Evolutionary conservation across 2,113 vertebrate genomes (phyloP), one percentile per base, ranked within the genome.

Genomic region (Colius striatus): DNA sequence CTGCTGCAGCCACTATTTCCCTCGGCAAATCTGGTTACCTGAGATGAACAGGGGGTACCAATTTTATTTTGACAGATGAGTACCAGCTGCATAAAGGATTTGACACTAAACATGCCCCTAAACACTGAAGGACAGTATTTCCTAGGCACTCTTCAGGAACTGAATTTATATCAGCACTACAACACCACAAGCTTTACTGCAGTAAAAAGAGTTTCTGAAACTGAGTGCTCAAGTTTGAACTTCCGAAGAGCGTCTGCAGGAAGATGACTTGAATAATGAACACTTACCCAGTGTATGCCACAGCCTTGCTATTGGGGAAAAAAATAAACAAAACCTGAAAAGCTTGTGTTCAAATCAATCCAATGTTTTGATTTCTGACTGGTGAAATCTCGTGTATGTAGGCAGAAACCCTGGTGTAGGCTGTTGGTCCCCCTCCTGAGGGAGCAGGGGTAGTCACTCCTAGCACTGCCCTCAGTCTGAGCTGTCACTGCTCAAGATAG

Each of bases 401-500:
- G 16, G 62, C 62, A 90, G 94, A 96, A 81, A 93, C 34, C 30
- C 60, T 63, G 18, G 20, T 76, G n/a, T 77, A 92, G 36, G 87
- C 60, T 16, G 30, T 36, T 19, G 88, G 90, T 20, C 70, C 60
- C 1, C n/a, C 30, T 11, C 38, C 38, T 41, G 38, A 22, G 38
- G 51, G 36, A 75, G 13, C 7, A 47, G 21, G 53, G 16, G 10
- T 27, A 60, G 13, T 34, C 34, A 65, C n/a, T 45, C 41, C 20
- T 62, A 66, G 45, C 17, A 10, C 26, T 18, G 38, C 13, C 32
- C 48, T 26, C 45, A 73, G 2, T 4, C 45, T 82, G 66, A 92
- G 45, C 32, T 71, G 30, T 16, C 47, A 10, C 72, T 83, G 61
- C 25, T 34, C 80, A 84, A 1, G 1, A 17, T 23, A 57, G 67